phyloP scores from a whole-genome alignment of 2,797 vertebrate species.

The Kryptopterus vitreolus region DNA sequence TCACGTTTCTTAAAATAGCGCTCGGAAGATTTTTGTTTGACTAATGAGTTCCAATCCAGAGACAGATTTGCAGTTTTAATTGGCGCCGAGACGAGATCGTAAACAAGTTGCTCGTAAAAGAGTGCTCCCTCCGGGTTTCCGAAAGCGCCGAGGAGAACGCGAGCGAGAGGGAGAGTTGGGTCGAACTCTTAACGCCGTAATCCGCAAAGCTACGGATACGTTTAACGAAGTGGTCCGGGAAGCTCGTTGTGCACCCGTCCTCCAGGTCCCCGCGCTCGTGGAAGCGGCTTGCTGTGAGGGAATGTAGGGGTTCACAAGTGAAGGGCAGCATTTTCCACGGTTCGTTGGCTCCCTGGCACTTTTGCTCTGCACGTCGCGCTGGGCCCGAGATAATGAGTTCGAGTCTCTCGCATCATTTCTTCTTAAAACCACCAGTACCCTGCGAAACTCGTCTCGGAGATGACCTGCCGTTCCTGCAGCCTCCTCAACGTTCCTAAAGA shows the following conservation, averaged over 20 bases:
- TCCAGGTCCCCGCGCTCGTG: conserved; percentile 57
- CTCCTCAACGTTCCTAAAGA: conserved; percentile 53
- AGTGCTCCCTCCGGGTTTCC: background rate
- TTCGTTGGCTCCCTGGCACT: conserved; percentile 53
- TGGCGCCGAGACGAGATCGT: conserved; percentile 60
- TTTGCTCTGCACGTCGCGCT: conserved; percentile 61
- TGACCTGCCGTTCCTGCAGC: conserved; percentile 28
- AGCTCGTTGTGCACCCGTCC: conserved; percentile 62
- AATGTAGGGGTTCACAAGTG: conserved; percentile 63
- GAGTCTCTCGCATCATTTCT: conserved; percentile 60
- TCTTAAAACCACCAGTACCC: conserved; percentile 26
- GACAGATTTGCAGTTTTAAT: conserved; percentile 65
- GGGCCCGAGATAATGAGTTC: conserved; percentile 65
- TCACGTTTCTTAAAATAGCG: conserved; percentile 37
- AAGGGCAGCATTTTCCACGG: conserved; percentile 66
- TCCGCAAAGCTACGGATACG: conserved; percentile 61
- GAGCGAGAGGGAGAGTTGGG: background rate
- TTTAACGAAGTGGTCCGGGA: conserved; percentile 73
- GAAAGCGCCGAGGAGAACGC: conserved; percentile 26
- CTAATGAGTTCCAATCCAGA: conserved; percentile 65
- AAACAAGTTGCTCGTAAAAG: conserved; percentile 43
- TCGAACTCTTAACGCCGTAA: background rate
- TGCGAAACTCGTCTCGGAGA: conserved; percentile 2
- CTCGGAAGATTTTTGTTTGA: conserved; percentile 11
- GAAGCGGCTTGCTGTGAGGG: conserved; percentile 65